Base-by-base conservation (phyloP, 2,888 invertebrate species). In the Lithophane leautieri region DNA sequence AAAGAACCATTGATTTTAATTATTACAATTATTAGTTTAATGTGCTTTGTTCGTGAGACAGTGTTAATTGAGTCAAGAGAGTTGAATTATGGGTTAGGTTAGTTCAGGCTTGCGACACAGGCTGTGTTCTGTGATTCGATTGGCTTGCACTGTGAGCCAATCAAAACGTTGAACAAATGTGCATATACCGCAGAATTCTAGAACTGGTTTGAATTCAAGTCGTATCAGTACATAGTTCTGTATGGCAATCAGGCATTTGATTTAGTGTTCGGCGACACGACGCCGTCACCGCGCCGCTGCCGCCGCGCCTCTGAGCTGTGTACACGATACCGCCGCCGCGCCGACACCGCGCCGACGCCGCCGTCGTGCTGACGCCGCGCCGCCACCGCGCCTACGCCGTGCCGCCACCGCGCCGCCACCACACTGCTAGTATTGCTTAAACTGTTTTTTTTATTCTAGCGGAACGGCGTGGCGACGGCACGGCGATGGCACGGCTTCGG, bases 1-100 rank as follows among this genome's bases (percentile, higher is more conserved):
- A 77, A 75, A 81, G 73, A 56, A 40, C 66, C 71, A 69, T 81
- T 83, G 77, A 76, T 80, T 79, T 70, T 62, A 79, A 83, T 79
- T 83, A 79, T 77, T 63, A 50, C 65, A 70, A 79, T 81, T 83
- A 79, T 81, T 83, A 76, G 69, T 72, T 25, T 60, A 58, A 66
- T 69, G 61, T 66, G n/a, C 60, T 73, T 76, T 60, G 56, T 76
- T 79, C 47, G 42, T 52, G 50, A 54, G 44, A 62, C 44, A 47
- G 16, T 58, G 42, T 65, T 66, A 70, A 77, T 76, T 76, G 60
- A 76, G 70, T 34, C 54, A 40, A 34, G 19, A 12, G 16, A 73
- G 50, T 79, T 65, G 52, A 79, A 34, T 79, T 62, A 63, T 61
- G 61, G 50, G 54, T 56, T 61, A 70, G 28, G 28, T 56, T 40